Conservation (phyloP, 2,113 vertebrate species). For the Noctilio leporinus region DNA sequence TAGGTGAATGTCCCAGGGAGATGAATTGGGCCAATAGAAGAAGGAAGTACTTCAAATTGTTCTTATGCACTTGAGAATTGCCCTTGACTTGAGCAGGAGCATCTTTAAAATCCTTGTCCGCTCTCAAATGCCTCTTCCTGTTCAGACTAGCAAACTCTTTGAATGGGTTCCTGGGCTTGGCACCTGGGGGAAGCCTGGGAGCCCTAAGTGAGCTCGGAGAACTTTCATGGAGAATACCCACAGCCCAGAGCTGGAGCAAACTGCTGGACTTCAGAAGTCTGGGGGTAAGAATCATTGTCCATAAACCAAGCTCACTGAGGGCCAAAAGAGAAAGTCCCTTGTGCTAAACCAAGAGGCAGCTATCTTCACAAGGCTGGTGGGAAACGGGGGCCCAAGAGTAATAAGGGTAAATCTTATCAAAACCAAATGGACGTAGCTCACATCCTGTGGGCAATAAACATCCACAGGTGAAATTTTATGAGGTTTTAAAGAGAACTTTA, state of each 20-base stretch:
- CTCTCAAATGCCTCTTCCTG: neutral
- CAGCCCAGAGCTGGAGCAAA: neutral
- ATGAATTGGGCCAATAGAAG: neutral
- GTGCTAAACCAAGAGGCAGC: constrained; percentile 56
- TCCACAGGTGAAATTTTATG: constrained; percentile 82
- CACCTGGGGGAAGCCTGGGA: neutral
- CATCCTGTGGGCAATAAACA: constrained; percentile 80
- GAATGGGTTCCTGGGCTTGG: neutral
- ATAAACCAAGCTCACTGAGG: neutral
- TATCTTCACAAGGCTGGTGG: constrained; percentile 55
- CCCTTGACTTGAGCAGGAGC: neutral
- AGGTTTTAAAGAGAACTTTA: constrained; percentile 81
- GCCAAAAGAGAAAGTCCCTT: constrained; percentile 8
- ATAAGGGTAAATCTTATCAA: constrained; percentile 76
- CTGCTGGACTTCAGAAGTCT: neutral
- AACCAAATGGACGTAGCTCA: constrained; percentile 75
- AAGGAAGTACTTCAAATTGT: neutral
- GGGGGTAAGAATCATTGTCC: neutral
- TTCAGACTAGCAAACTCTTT: neutral
- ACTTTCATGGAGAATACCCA: neutral
- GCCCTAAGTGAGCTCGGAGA: neutral
- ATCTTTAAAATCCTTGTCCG: neutral
- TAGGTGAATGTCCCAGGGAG: neutral
- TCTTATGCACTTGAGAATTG: neutral
- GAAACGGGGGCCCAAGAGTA: constrained; percentile 62